Base-by-base conservation (phyloP, 1,140 invertebrate genomes). In the Apolygus lucorum region DNA sequence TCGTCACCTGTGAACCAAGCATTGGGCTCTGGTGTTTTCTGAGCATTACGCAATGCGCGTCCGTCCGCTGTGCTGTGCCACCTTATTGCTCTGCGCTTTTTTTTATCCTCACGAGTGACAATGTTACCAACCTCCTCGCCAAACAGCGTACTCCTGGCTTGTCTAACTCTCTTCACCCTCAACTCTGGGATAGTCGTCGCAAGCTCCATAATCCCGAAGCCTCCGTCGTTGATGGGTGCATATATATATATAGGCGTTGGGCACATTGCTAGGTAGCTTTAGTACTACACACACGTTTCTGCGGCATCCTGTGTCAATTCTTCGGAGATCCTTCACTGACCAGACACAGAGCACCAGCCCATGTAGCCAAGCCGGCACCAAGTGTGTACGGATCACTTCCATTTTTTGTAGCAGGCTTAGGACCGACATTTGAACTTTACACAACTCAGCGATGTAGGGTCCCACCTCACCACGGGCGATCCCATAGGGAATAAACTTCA, bases 181-280 rank as follows among this genome's bases (percentile, higher is more conserved):
- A 59, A 21, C 54, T 59, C 54, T 4, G 22, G 13, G 22, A 59
- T 59, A 4, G 54, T 59, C 11, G 13, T 4, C 4, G 8, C 11
- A 8, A 59, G 22, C 11, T 59, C 13, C 22, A 24, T 13, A 4
- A 59, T 13, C 22, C 54, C 54, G 8, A 59, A 59, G 22, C 54
- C 54, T 11, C 54, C 54, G 22, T 59, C 54, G 8, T 4, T 4
- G 8, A 24, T 59, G 4, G 54, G 13, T 14, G 54, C 54, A 21
- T 59, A 59, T 4, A 59, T 11, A 59, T 14, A 59, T 59, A n/a
- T n/a, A n/a, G n/a, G 54, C 54, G 22, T 59, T 59, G 54, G 22
- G 13, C 22, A 24, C 4, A 24, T 24, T 22, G 2, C 54, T 21
- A 59, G 54, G 54, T 13, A 59, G 22, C 11, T 21, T 21, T 4